Conservation (phyloP, 2,113 vertebrate species). For the Nannospalax galili region DNA sequence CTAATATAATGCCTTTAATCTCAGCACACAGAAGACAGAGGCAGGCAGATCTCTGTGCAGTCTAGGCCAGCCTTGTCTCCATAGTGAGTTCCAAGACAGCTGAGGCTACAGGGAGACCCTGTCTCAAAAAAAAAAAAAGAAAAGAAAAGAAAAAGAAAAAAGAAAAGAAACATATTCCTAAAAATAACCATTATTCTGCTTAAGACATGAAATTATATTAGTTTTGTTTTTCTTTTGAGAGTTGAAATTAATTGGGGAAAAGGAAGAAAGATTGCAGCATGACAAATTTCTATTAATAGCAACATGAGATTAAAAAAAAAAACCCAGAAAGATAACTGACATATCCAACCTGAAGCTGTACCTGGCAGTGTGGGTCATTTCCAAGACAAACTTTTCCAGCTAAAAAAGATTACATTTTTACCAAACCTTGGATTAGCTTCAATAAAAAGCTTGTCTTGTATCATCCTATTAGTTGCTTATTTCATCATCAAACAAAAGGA, state of each 20-base stretch:
- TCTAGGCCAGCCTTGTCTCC: no score
- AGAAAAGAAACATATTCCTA: slow-evolving; percentile 44
- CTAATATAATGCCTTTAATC: no score
- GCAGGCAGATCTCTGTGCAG: no score
- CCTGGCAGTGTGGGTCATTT: neutral
- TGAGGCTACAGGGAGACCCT: no score
- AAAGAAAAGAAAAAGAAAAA: no score
- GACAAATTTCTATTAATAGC: neutral
- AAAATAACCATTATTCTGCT: no score
- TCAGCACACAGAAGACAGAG: no score
- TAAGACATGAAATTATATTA: slow-evolving; percentile 33
- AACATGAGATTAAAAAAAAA: slow-evolving; percentile 15
- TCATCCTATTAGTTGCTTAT: neutral
- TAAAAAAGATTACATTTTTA: slow-evolving; percentile 30
- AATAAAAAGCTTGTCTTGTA: neutral
- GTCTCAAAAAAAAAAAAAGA: no score
- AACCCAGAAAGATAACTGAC: neutral
- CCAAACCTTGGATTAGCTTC: slow-evolving; percentile 13
- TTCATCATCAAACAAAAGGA: slow-evolving; percentile 48
- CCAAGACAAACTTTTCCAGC: neutral
- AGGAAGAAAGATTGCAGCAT: neutral
- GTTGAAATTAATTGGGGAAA: neutral
- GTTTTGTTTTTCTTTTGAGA: slow-evolving; percentile 37
- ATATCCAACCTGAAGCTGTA: neutral
- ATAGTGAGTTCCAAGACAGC: no score